Evolutionary conservation across 2,797 vertebrate species (phyloP), one percentile per base, ranked within the genome.

Genomic region (Echeneis naucrates): DNA sequence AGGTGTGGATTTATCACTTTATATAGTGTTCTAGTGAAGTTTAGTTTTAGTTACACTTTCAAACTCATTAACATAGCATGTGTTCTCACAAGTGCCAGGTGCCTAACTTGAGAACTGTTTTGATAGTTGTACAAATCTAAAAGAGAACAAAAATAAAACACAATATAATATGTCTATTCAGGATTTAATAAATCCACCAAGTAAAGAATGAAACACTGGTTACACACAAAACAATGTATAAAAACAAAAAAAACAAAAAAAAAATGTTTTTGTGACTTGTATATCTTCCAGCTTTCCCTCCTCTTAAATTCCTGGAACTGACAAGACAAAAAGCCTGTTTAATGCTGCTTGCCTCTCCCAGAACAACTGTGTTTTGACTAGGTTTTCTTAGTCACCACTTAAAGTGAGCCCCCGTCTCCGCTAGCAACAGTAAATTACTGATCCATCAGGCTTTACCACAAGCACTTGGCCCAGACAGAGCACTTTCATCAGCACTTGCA

Each of bases 361-460:
- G 81, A 72, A 78, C 80, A 40, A 21, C 69, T 61, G 56, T 70
- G 53, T 73, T 78, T 85, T 81, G 69, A 87, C 80, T 72, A 80
- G 73, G 81, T 77, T 89, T 76, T 80, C 84, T 81, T 82, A 82
- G 81, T 84, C 73, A 75, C 61, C 68, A 54, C 53, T 78, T 68
- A 27, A 66, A 51, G 63, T 24, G 59, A 81, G 57, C 64, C 27
- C 45, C 17, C 45, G 59, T 27, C 42, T 38, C 72, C 77, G 80
- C 66, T 83, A 83, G 84, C 83, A 81, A 86, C 78, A 72, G 63
- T 77, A 89, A 89, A 86, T 79, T 77, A 67, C 58, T 23, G 72
- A 32, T 81, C 84, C 74, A 67, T 89, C 78, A 78, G 79, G 63
- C 81, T 82, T 80, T 72, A 78, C 73, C 75, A 62, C 80, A 54